phyloP scores from a whole-genome alignment of 2,797 vertebrate species.

The Craterocephalus amniculus region DNA sequence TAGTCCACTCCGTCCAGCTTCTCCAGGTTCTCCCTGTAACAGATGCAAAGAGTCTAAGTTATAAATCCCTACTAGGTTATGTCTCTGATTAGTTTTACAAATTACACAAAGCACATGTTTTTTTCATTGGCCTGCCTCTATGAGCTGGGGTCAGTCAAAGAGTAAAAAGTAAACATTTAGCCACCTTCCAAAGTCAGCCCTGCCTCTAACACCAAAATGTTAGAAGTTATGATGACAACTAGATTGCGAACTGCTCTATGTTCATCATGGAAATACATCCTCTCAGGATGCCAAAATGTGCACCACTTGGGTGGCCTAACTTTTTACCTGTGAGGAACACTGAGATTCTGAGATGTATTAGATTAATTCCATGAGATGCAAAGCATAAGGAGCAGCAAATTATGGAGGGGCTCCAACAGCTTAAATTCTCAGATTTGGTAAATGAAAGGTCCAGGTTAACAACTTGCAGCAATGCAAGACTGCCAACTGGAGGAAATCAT shows the following conservation, averaged over 20 bases:
- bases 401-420: too few relatives aligned
- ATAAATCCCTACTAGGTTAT: neutral
- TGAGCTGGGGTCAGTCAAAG: neutral
- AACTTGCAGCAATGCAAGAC: too few relatives aligned
- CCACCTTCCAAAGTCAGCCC: neutral
- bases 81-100: too few relatives aligned
- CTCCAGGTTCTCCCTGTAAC: conserved; percentile 94
- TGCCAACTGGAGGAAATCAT: too few relatives aligned
- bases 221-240: neutral
- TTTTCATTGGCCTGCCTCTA: too few relatives aligned
- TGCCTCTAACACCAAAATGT: neutral
- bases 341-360: neutral
- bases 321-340: neutral
- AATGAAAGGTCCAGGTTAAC: too few relatives aligned
- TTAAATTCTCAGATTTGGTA: too few relatives aligned
- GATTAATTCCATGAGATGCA: neutral
- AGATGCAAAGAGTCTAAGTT: conserved; percentile 38
- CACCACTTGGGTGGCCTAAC: neutral
- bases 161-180: too few relatives aligned
- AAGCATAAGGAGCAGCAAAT: too few relatives aligned
- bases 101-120: too few relatives aligned
- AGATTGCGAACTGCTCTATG: neutral
- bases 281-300: neutral
- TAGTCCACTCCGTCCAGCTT: conserved; percentile 90
- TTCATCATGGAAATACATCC: neutral